Base-by-base conservation (phyloP, 2,888 invertebrate species). In the Rotaria magnacalcarata region DNA sequence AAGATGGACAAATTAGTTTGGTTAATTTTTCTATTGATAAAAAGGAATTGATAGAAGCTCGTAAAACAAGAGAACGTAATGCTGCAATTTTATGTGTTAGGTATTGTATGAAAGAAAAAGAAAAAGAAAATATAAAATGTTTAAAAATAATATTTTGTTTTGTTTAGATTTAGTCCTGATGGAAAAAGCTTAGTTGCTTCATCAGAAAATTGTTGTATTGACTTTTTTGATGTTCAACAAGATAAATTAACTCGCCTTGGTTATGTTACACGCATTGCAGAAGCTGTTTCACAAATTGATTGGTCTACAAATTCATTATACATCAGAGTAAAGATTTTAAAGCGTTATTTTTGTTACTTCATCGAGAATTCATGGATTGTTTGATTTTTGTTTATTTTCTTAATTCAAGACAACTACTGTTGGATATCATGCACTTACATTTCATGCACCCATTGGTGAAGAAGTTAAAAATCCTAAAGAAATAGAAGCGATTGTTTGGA, bases 301-400 rank as follows among this genome's bases (percentile, higher is more conserved):
- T 91, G 90, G 89, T 90, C 90, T n/a, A 89, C 90, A 10, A 90
- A 91, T 87, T 89, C 90, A 80, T 89, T 89, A 60, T 89, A 89
- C 87, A 89, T 91, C 41, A 89, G 90, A 89, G 91, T 91, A 88
- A 87, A 89, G 87, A 7, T 87, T 16, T 43, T 84, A 43, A 43
- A 3, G 50, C n/a, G 52, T 43, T 21, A 47, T 8, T 27, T 34
- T 11, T 34, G 7, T 34, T 34, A 2, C 34, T 34, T 34, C 34
- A 34, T 34, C 34, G 34, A 34, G 34, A 34, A 34, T 34, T 34
- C 50, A 8, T 50, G 10, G 8, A 3, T 8, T 1, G 50, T 50
- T 50, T 14, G 50, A 27, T 11, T 34, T 41, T 14, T 41, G 7
- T 47, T 2, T 41, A 7, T 84, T 41, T 10, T 84, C 24, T 84